Evolutionary conservation across 2,113 vertebrate species (phyloP), one percentile per base, ranked within the genome.

Genomic region (Propithecus coquereli): DNA sequence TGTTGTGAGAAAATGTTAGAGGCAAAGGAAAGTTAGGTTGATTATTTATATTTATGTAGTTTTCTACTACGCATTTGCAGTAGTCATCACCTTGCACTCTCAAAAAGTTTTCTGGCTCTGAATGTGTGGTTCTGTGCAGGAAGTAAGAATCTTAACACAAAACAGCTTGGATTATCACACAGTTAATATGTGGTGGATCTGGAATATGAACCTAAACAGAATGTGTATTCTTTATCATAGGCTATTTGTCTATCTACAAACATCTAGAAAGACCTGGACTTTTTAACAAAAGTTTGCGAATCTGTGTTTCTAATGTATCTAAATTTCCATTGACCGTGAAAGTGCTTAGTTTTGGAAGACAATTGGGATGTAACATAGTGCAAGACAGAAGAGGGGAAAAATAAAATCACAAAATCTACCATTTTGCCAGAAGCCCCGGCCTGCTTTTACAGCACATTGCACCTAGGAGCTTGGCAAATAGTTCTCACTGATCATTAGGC

Each of bases 241-340:
- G 30, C 57, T 73, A 37, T 65, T 85, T 93, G 25, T 57, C 40
- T 90, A 80, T 47, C 34, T 68, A 52, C 1, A 87, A 77, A 79
- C 66, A 43, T 66, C 47, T 82, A 25, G 20, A 83, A 85, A 91
- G 34, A 11, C 32, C 32, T 93, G 87, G 17, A 32, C 11, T 17
- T 85, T 59, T 70, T 65, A 88, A 63, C 27, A 90, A 70, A 43
- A 43, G 3, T 82, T 76, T 43, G 50, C 80, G 27, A 82, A 47
- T 81, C 79, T 89, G 23, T 45, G 63, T 73, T 94, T 93, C 63
- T 87, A 25, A 96, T 45, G 57, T 73, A 89, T 93, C 70, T 84
- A 25, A 95, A 71, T 94, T 84, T 82, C 25, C 20, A 77, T 30
- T 90, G 76, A 59, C n/a, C 9, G 34, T 12, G 1, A 81, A 90